Conservation (phyloP, 2,113 vertebrate genomes). For the Sphyrna mokarran region DNA sequence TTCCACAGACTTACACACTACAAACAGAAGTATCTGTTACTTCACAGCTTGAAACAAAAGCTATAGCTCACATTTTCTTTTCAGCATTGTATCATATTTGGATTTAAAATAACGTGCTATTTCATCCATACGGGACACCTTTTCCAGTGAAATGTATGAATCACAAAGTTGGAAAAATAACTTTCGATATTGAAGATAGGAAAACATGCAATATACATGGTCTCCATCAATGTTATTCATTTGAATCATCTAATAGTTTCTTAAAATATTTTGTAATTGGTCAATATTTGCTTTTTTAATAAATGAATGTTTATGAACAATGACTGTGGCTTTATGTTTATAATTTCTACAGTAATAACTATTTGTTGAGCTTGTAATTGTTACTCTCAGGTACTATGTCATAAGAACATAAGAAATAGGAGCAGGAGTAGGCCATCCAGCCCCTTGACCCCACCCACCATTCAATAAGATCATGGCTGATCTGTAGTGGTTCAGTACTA, state of each 20-base stretch:
- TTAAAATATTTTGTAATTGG: background rate
- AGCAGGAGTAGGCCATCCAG: no score
- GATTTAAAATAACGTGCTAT: background rate
- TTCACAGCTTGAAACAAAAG: background rate
- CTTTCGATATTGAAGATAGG: background rate
- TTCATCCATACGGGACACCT: background rate
- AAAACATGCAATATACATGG: background rate
- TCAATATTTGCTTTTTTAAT: background rate
- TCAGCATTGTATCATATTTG: conserved; percentile 13
- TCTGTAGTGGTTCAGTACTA: no score
- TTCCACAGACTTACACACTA: background rate
- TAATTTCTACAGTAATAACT: background rate
- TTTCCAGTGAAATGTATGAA: background rate
- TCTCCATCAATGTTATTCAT: background rate
- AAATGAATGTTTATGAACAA: background rate
- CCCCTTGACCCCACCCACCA: no score
- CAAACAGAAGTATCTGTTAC: background rate
- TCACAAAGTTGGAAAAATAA: background rate
- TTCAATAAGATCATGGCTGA: no score
- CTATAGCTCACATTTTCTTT: conserved; percentile 11
- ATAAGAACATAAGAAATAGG: no score
- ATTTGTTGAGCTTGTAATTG: background rate
- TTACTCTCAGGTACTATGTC: background rate
- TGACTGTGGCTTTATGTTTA: background rate
- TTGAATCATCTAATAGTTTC: background rate